phyloP scores from a whole-genome alignment of 2,113 vertebrate genomes.

The Rhea pennata region DNA sequence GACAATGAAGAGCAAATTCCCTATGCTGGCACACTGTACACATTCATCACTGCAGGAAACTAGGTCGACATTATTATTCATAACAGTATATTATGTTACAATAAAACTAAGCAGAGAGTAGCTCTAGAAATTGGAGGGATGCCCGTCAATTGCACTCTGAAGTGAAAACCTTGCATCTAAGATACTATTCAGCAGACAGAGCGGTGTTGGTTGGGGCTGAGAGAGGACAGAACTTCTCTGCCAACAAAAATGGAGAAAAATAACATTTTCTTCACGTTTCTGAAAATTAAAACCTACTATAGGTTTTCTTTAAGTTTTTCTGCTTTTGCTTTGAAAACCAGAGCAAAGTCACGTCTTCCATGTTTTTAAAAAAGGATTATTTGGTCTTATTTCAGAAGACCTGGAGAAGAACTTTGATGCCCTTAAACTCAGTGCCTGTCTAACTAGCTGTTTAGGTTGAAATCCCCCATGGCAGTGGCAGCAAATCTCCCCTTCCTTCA shows the following conservation, averaged over 20 bases:
- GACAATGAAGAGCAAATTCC: not conserved
- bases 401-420: not conserved
- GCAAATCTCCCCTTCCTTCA: not conserved
- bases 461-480: not conserved
- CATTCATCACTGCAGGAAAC: not conserved
- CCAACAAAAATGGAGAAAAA: slow-evolving; percentile 22
- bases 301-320: not conserved
- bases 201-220: not conserved
- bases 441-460: not conserved
- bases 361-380: not conserved
- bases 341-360: not conserved
- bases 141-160: not conserved
- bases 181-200: not conserved
- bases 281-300: not conserved
- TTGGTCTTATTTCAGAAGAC: not conserved
- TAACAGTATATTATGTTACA: slow-evolving; percentile 37
- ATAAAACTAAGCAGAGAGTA: slow-evolving; percentile 1
- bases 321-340: not conserved
- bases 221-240: not conserved
- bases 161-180: not conserved
- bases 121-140: not conserved
- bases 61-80: slow-evolving; percentile 4
- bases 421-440: not conserved
- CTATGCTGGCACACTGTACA: not conserved
- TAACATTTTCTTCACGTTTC: not conserved